Base-by-base conservation (phyloP, 2,113 vertebrate species). In the Cheilinus undulatus region DNA sequence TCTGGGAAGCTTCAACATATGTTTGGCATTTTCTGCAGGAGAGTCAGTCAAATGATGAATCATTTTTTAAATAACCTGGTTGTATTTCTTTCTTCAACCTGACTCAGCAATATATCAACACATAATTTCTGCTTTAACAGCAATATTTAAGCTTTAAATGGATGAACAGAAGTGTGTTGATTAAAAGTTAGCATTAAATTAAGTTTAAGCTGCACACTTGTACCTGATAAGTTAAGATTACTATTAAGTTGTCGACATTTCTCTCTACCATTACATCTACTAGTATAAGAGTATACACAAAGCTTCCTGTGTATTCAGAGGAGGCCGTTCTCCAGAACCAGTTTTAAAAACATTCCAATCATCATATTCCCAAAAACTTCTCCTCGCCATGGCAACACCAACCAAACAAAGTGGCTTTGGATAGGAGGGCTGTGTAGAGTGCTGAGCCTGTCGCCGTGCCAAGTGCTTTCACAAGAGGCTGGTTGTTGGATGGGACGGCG, bases 391-490 rank as follows among this genome's bases (percentile, higher is more conserved):
- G 71, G 76, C 40, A 78, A 84, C 73, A 4, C 13, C 65, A 65
- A 60, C 20, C 74, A 87, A 88, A 89, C 79, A 90, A 52, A 73
- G 79, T 60, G 59, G 62, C 80, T 81, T 82, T 84, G 59, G 76
- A 85, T 54, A 30, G 66, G 54, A 70, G 73, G 28, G 62, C 56
- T 12, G 69, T 71, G 79, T 23, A 70, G 66, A 76, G 78, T 13
- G 60, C 76, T 60, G 46, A 0, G 20, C 54, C 73, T 49, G 45
- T 42, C 26, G 60, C 54, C 14, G 0, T 85, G 90, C 89, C 88
- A 90, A 91, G 78, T 74, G 74, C 70, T 86, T 80, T 83, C 82
- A 91, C 88, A 88, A 88, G 87, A 80, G 80, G 30, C 51, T 2
- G 71, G 59, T 80, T 90, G 89, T 89, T 89, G 82, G 69, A 88